Percentiles rank a stretch among this genome's conserved stretches.
phyloP scores from a whole-genome alignment of 2,797 vertebrate genomes.

The Gouania willdenowi region DNA sequence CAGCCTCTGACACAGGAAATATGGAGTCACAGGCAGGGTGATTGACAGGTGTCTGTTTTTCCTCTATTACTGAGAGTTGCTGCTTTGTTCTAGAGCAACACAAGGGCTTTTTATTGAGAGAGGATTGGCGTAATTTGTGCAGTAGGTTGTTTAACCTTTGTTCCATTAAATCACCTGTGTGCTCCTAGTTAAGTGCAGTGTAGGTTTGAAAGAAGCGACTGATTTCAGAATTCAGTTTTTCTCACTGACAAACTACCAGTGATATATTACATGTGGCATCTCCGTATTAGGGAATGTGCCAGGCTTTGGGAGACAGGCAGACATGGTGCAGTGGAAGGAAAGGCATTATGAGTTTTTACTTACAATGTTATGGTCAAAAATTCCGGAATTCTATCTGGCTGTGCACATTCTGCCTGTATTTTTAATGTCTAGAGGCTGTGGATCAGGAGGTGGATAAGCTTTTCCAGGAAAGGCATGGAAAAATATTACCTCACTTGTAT shows the following conservation, averaged over 20 bases:
- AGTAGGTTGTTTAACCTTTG: conserved; percentile 62
- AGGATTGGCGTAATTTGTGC: conserved; percentile 57
- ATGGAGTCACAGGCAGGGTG: conserved; percentile 56
- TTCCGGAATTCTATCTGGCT: conserved; percentile 19
- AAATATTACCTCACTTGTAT: conserved; percentile 22
- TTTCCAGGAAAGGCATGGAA: not conserved
- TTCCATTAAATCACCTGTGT: conserved; percentile 51
- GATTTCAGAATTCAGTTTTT: conserved; percentile 22
- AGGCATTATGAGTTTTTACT: conserved; percentile 16
- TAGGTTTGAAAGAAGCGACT: conserved; percentile 37
- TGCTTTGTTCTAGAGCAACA: conserved; percentile 68
- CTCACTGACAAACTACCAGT: conserved; percentile 13
- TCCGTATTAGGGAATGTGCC: conserved; percentile 12
- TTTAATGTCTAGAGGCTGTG: conserved; percentile 26
- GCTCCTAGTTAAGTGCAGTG: conserved; percentile 50
- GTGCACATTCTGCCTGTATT: conserved; percentile 21
- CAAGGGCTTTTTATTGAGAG: conserved; percentile 56
- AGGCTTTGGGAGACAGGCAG: conserved; percentile 11
- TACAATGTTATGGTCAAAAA: conserved; percentile 27
- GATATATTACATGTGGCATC: conserved; percentile 15
- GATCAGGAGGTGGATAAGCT: conserved; percentile 22
- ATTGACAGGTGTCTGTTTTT: conserved; percentile 79
- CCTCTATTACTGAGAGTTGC: conserved; percentile 59
- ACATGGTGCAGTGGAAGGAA: conserved; percentile 16
- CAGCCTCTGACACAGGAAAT: conserved; percentile 66